These are phyloP conservation scores for Amblyjoppa proteus DNA, from an alignment of 2,888 invertebrate species.

Conservation along the genomic window DNA sequence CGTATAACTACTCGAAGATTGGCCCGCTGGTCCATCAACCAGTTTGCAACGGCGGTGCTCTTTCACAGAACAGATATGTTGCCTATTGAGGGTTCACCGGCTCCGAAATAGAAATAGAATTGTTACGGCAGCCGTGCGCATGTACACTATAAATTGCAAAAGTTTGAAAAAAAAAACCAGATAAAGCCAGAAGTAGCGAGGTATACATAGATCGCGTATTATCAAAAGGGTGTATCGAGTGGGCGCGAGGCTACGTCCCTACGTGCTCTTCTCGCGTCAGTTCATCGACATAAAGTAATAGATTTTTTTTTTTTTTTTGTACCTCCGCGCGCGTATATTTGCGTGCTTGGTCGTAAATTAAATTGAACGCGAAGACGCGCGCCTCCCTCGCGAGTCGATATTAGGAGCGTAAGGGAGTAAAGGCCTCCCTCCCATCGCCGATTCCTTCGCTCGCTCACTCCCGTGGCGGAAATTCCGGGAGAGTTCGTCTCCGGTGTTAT, in stretches of 20 bases:
- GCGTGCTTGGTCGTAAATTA: constrained; percentile 66
- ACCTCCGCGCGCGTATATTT: constrained; percentile 62
- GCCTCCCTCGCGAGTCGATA: constrained; percentile 52
- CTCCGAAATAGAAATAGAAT: constrained; percentile 59
- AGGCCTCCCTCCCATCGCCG: constrained; percentile 39
- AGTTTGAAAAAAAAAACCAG: constrained; percentile 47
- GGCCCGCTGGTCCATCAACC: background rate
- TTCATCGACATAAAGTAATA: constrained; percentile 44
- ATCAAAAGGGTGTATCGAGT: background rate
- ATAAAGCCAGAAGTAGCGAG: constrained; percentile 42
- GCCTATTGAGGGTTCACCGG: constrained; percentile 18
- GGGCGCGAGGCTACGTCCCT: background rate
- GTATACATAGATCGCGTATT: constrained; percentile 8
- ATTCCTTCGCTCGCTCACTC: constrained; percentile 40
- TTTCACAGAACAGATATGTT: constrained; percentile 12
- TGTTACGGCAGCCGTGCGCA: constrained; percentile 22
- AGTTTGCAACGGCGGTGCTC: constrained; percentile 14
- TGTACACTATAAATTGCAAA: constrained; percentile 25
- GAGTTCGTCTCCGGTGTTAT: constrained; percentile 44
- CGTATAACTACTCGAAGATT: constrained; percentile 56
- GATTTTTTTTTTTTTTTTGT: constrained; percentile 68
- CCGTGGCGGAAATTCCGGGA: constrained; percentile 32
- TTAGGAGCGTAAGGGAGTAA: constrained; percentile 43
- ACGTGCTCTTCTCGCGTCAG: background rate
- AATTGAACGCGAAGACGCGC: constrained; percentile 63